Evolutionary conservation across 1,140 invertebrate genomes (phyloP), one percentile per base, ranked within the genome.

Genomic region (Neodiprion fabricii): DNA sequence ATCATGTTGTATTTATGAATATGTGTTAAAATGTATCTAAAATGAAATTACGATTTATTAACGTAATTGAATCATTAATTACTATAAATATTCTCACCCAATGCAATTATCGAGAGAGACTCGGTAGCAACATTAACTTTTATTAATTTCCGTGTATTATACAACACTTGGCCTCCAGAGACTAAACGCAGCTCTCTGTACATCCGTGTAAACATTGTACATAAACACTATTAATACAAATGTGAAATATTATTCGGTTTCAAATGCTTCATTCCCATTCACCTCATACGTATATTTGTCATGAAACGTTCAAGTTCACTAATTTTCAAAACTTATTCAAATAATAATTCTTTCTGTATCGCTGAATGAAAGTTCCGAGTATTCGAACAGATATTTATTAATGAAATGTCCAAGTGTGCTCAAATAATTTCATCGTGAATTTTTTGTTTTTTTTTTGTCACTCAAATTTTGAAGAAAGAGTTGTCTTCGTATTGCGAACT

Each of bases 171-270:
- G 73, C 61, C 74, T 71, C 47, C 74, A 73, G 48, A 78, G 53
- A 76, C 28, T 40, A 76, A 11, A 23, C 23, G 21, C 17, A 69
- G 12, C 40, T 21, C 74, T 77, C 76, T 82, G 75, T 77, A 78
- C 49, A 70, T 70, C 70, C 75, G 66, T 84, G 79, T 83, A 83
- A 82, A 82, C 79, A 77, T 81, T 84, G 82, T 84, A 84, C 75
- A 84, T 84, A 84, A 78, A 84, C 70, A 75, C 75, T 72, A 78
- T 77, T 79, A 81, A 80, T 81, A 81, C 68, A 81, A 71, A 80
- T 80, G 40, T 12, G 23, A 47, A 69, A 17, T 23, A 23, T 69
- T 40, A 40, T 40, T 40, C 1, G 0, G 28, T 40, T 40, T 40
- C 28, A 5, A 40, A 40, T 40, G 28, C 1, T 40, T 40, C 5